These are phyloP conservation scores for Bambusicola thoracicus DNA, from an alignment of 2,113 vertebrate genomes.

Conservation along the genomic window DNA sequence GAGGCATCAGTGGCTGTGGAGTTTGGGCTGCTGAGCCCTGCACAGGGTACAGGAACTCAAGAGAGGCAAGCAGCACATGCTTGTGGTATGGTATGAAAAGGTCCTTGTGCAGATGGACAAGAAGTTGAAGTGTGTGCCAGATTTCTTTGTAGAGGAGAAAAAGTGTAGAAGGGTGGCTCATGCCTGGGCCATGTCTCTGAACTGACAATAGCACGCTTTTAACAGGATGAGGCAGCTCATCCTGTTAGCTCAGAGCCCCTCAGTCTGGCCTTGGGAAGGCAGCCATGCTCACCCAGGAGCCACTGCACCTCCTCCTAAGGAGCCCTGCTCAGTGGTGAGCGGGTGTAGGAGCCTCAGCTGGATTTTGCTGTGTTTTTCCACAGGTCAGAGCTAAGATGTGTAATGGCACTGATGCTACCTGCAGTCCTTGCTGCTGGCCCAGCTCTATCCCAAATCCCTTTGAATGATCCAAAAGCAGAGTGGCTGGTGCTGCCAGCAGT, in stretches of 20 bases:
- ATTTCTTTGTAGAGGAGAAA: accelerated
- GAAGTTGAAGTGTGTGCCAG: accelerated
- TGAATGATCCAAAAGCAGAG: neutral
- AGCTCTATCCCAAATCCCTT: accelerated
- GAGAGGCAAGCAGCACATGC: accelerated
- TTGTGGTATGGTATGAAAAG: neutral
- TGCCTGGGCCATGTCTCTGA: accelerated
- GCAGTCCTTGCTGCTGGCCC: neutral
- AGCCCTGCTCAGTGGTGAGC: accelerated
- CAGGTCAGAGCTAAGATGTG: neutral
- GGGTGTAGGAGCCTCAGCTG: accelerated
- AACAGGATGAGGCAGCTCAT: neutral
- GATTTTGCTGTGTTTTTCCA: accelerated
- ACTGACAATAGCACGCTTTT: accelerated
- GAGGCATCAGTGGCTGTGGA: neutral
- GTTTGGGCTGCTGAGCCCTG: neutral
- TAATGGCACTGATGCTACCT: neutral
- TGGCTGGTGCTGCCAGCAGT: neutral
- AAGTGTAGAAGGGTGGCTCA: accelerated
- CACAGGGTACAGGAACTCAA: accelerated
- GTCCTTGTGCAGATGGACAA: accelerated
- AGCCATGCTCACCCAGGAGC: neutral
- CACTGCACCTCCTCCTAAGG: neutral
- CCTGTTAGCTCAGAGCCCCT: neutral
- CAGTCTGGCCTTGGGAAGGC: neutral